Evolutionary conservation across 37 sponge, comb jelly and placozoan genomes (phyloP), one percentile per base, ranked within the genome.

Genomic region (Chondrilla cf. caribensis): DNA sequence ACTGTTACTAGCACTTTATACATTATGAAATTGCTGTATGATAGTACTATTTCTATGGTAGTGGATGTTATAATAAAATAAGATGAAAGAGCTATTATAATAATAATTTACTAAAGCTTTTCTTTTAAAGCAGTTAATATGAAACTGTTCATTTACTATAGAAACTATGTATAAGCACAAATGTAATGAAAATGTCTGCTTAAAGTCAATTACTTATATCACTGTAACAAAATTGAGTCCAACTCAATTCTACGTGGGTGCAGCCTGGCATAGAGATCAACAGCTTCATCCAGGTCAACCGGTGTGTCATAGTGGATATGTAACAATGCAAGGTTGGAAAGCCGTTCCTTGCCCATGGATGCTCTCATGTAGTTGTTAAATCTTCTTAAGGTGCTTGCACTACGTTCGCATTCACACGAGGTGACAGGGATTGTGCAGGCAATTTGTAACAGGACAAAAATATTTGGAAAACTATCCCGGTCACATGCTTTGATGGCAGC

Each of bases 381-480:
- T 2, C 87, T 82, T 8, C 86, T 21, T 7, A 86, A 43, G 18
- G 58, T 55, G 25, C 86, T 86, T 17, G 86, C 86, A 86, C 76
- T 86, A 54, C 81, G 29, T 70, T 86, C 86, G 25, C 86, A 86
- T 58, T 86, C 81, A 21, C 79, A 85, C 44, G 85, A 85, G 6
- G 85, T 85, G 17, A 85, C 85, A 15, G 85, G 85, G n/a, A 84
- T 39, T 38, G 86, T 85, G 47, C 86, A 85, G 41, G 71, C 80
- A n/a, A 86, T 47, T 42, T 80, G 80, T 26, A 86, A 79, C 1
- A 86, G 55, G 25, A 37, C 68, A 22, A 25, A 17, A 26, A 68
- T 70, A 28, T 82, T 81, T 9, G 82, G 82, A 15, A 64, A 82
- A 35, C 14, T 18, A 60, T 54, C 81, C 19, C n/a, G 32, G 55